Percentiles rank a stretch among this genome's conserved stretches.
These are phyloP conservation scores for Caradrina clavipalpis DNA, from an alignment of 2,888 invertebrate species.

Conservation along the genomic window DNA sequence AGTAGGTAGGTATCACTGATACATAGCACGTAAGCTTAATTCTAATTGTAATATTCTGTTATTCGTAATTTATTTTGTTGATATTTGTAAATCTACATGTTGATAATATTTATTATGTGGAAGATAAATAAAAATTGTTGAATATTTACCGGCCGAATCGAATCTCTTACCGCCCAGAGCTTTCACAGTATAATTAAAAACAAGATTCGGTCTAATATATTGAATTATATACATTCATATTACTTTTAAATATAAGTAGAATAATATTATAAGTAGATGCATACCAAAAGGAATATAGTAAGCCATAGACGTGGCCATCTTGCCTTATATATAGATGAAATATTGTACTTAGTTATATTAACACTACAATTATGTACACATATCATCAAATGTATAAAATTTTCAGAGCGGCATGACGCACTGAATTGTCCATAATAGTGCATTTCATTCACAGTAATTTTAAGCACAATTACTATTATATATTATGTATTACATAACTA, in stretches of 20 bases:
- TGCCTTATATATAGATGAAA: slow-evolving; percentile 80
- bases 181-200: slow-evolving; percentile 71
- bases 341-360: slow-evolving; percentile 71
- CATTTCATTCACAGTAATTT: slow-evolving; percentile 88
- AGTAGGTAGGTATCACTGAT: slow-evolving; percentile 81
- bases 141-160: slow-evolving; percentile 87
- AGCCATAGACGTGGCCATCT: slow-evolving; percentile 89
- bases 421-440: slow-evolving; percentile 86
- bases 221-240: slow-evolving; percentile 84
- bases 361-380: slow-evolving; percentile 75
- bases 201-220: slow-evolving; percentile 84
- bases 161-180: slow-evolving; percentile 73
- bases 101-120: slow-evolving; percentile 91
- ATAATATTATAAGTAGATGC: slow-evolving; percentile 76
- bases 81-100: slow-evolving; percentile 91
- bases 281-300: slow-evolving; percentile 81
- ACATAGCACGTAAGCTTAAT: slow-evolving; percentile 82
- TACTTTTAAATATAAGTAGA: slow-evolving; percentile 80
- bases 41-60: slow-evolving; percentile 89
- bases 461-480: slow-evolving; percentile 85
- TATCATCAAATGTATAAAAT: slow-evolving; percentile 76
- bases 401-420: slow-evolving; percentile 69
- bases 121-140: slow-evolving; percentile 86
- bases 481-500: slow-evolving; percentile 81
- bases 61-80: slow-evolving; percentile 91